Evolutionary conservation across 2,113 vertebrate genomes (phyloP), one percentile per base, ranked within the genome.

Genomic region (Garra rufa): DNA sequence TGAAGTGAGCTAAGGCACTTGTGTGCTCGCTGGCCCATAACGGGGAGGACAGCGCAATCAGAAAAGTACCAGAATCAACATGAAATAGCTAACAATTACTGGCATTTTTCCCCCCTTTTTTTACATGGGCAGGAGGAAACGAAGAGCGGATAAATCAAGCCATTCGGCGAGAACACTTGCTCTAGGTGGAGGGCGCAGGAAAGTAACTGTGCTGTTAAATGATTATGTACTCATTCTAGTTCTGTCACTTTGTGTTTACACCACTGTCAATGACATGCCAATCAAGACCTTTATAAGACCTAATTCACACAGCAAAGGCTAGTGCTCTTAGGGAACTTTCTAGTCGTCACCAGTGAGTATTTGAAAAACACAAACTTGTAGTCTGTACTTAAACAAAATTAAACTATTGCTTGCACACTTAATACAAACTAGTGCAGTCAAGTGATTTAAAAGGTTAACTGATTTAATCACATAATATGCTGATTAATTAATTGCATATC

Each of bases 11-110:
- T 93, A 88, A 93, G 90, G 88, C 89, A 90, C 85, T 84, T 91
- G 85, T 88, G 88, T 91, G 92, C 88, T 83, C 92, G 92, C 89
- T 89, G 87, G 86, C 83, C 89, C 89, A 91, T 93, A 90, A 89
- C 88, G 88, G 92, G 90, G 90, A 87, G 88, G 88, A 92, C 90
- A 89, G 83, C 88, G 91, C 83, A 93, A 93, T 92, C 90, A 93
- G 88, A 94, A 91, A 79, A 89, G 85, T 90, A 93, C 90, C 79
- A 94, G 92, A 91, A 93, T 91, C 87, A 92, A 92, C 78, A 88
- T 89, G 88, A 89, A 91, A 89, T 48, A 63, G 91, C 61, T 90
- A 92, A 91, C 91, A 93, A 77, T 85, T 89, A 93, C 90, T 89
- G 86, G 88, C 91, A 91, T 79, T 86, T 92, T 82, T 91, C 89